Conservation (phyloP, 2,888 invertebrate genomes). For the Lycophotia porphyrea region DNA sequence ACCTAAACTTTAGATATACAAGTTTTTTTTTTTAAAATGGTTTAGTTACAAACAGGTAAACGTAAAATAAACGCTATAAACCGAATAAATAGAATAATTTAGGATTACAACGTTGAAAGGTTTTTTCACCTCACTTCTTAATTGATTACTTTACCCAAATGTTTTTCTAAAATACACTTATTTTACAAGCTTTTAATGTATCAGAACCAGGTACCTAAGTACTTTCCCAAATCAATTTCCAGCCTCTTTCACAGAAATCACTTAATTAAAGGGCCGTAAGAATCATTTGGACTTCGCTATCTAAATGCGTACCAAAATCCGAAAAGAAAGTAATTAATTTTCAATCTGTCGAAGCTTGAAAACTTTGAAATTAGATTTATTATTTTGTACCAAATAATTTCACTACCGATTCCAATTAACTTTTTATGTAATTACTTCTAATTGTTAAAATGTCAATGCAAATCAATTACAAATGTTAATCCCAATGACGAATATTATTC, state of each 20-base stretch:
- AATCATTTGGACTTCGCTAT: constrained; percentile 38
- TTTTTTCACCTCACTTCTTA: background rate
- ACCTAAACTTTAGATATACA: background rate
- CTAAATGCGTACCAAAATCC: constrained; percentile 28
- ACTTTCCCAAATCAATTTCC: constrained; percentile 24
- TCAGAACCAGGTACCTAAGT: constrained; percentile 4
- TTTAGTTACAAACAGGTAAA: background rate
- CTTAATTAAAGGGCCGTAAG: constrained; percentile 48
- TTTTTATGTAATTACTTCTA: background rate
- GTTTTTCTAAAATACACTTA: constrained; percentile 3
- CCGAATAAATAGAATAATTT: background rate
- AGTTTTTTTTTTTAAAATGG: background rate
- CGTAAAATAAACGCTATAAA: background rate
- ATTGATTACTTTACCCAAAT: background rate
- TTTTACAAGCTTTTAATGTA: constrained; percentile 2
- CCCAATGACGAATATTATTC: background rate
- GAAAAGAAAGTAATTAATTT: constrained; percentile 60
- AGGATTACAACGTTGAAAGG: background rate
- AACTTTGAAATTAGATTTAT: constrained; percentile 41
- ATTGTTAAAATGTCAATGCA: background rate
- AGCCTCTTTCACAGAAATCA: constrained; percentile 39
- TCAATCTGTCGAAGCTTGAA: constrained; percentile 46
- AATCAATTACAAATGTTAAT: background rate
- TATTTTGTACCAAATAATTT: constrained; percentile 18
- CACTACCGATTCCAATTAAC: constrained; percentile 15